Base-by-base conservation (phyloP, 2,888 invertebrate genomes). In the Pyrochroa serraticornis region DNA sequence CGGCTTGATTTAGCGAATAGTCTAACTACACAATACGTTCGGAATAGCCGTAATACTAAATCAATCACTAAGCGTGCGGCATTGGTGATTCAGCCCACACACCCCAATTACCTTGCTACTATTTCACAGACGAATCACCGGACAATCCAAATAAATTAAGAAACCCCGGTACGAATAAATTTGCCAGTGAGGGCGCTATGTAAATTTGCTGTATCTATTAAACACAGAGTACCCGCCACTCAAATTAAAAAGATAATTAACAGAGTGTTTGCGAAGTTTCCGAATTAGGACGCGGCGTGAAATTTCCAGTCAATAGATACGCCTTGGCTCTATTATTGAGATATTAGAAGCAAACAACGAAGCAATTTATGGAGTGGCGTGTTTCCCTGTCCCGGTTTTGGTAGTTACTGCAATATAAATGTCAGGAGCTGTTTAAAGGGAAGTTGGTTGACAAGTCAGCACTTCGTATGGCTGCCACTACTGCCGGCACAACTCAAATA, bases 51-150 rank as follows among this genome's bases (percentile, higher is more conserved):
- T 41, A 38, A 41, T 41, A 12, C 31, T 55, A 48, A 55, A 55
- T 55, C 54, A 55, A 48, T 55, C 54, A 48, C 38, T 22, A 34
- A 38, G 51, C 44, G 46, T 10, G 13, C 13, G 39, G 13, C 45
- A 48, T 55, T 55, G 54, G 54, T 30, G 41, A 55, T 55, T 55
- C 54, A 48, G 32, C 36, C 37, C 54, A 43, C 48, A 48, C 34
- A 36, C 13, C 48, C 37, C 41, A 55, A 55, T 55, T 55, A 55
- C 54, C 8, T 35, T 39, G 53, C 53, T 46, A 33, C 34, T 53
- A 53, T 53, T 53, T 53, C 41, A 53, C 53, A 9, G 34, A 35
- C 34, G 46, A 45, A 53, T 53, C 46, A 53, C 46, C 35, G 34
- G 7, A 12, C 37, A 45, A 38, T 53, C 34, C 22, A 46, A 53